Percentiles rank a stretch among this genome's conserved stretches.
Evolutionary conservation across 2,888 invertebrate genomes (phyloP).

Genomic region (Gymnoscelis rufifasciata): DNA sequence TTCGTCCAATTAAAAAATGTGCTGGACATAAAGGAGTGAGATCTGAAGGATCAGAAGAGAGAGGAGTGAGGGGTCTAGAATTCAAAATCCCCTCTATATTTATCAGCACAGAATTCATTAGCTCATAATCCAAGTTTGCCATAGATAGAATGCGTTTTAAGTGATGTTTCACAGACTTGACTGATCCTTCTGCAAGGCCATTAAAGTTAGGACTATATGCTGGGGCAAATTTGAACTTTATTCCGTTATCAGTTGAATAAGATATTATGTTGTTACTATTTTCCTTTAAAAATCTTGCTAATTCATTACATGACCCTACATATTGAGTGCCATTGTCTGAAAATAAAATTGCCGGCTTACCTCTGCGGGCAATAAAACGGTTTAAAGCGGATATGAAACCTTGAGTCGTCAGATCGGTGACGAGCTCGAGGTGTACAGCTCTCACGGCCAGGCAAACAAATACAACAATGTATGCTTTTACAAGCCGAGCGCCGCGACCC

Average conservation of each 20-base stretch:
- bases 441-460: neutral
- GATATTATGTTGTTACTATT: neutral
- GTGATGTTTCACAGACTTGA: neutral
- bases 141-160: neutral
- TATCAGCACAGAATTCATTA: neutral
- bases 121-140: neutral
- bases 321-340: no score
- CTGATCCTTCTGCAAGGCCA: neutral
- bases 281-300: no score
- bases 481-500: neutral
- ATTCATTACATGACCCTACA: no score
- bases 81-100: neutral
- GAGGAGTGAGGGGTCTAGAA: neutral
- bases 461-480: neutral
- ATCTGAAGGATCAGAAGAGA: neutral
- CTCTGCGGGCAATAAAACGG: no score
- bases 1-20: no score
- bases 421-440: no score
- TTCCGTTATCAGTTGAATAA: neutral
- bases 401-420: no score
- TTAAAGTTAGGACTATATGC: neutral
- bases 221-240: neutral
- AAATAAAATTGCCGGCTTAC: no score
- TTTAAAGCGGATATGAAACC: no score
- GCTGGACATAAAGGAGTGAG: neutral